These are phyloP conservation scores for Oedothorax gibbosus DNA, from an alignment of 1,140 invertebrate genomes.

Conservation along the genomic window DNA sequence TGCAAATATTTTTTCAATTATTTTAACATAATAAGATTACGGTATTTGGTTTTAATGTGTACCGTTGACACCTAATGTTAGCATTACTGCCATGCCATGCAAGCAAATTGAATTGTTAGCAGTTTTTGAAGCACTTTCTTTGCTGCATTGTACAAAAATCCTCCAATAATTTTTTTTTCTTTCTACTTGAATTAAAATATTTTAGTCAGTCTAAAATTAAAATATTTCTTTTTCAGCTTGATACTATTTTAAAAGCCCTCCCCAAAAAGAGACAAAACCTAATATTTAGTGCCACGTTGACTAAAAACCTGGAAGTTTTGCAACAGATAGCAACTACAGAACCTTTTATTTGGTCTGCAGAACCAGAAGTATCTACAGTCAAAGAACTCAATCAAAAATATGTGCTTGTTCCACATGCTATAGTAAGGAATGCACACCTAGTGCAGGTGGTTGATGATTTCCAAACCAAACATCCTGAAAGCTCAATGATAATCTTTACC, in stretches of 20 bases:
- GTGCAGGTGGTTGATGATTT: conserved; percentile 88
- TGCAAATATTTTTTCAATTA: no score
- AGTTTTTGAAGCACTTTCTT: no score
- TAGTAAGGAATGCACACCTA: conserved; percentile 91
- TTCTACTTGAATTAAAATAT: background rate
- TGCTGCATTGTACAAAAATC: no score
- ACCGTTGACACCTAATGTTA: no score
- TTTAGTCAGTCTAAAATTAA: conserved; percentile 1
- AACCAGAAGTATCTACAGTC: conserved; percentile 82
- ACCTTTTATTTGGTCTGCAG: conserved; percentile 67
- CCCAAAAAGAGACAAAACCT: conserved; percentile 86
- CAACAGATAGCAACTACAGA: conserved; percentile 76
- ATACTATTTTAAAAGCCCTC: conserved; percentile 83
- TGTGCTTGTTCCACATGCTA: conserved; percentile 81
- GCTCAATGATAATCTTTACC: conserved; percentile 92
- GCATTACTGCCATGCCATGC: no score
- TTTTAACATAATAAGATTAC: no score
- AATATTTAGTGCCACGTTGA: conserved; percentile 97
- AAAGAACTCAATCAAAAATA: conserved; percentile 89
- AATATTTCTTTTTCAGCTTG: conserved; percentile 69
- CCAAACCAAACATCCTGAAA: conserved; percentile 77
- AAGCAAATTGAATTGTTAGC: no score
- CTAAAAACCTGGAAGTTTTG: conserved; percentile 82
- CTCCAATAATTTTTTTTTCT: no score
- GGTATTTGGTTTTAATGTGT: no score